These are phyloP conservation scores for Centropus bengalensis DNA, from an alignment of 2,113 vertebrate genomes.

Conservation along the genomic window DNA sequence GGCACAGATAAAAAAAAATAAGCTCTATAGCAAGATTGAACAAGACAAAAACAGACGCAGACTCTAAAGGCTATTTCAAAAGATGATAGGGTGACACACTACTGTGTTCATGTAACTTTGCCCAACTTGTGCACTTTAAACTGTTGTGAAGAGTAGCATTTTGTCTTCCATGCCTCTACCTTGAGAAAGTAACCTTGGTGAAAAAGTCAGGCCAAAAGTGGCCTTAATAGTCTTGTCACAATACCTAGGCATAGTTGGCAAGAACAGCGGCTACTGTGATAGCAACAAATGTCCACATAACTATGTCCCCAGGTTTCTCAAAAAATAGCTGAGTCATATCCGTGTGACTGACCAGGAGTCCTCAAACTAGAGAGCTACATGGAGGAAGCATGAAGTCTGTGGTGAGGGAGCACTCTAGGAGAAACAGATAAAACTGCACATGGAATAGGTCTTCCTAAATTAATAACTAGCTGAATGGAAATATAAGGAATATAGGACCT, in stretches of 20 bases:
- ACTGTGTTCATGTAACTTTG: background rate
- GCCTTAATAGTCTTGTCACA: background rate
- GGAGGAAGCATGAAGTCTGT: background rate
- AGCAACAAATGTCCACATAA: background rate
- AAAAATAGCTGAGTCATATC: background rate
- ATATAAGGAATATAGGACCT: background rate
- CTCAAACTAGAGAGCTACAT: background rate
- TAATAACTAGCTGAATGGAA: background rate
- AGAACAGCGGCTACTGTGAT: background rate
- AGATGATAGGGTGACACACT: accelerated
- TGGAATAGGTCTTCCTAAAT: background rate
- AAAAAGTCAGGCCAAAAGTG: background rate
- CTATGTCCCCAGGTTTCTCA: background rate
- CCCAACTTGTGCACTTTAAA: background rate
- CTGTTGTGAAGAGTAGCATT: background rate
- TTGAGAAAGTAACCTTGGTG: background rate
- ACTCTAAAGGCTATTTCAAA: background rate
- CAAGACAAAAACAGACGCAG: background rate
- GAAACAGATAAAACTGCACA: background rate
- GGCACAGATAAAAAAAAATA: background rate
- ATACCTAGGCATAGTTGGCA: background rate
- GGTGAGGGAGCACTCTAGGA: background rate
- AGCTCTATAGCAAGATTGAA: background rate
- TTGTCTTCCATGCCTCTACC: background rate
- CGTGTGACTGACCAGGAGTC: background rate